phyloP scores from a whole-genome alignment of 2,113 vertebrate species.

The Serilophus lunatus region DNA sequence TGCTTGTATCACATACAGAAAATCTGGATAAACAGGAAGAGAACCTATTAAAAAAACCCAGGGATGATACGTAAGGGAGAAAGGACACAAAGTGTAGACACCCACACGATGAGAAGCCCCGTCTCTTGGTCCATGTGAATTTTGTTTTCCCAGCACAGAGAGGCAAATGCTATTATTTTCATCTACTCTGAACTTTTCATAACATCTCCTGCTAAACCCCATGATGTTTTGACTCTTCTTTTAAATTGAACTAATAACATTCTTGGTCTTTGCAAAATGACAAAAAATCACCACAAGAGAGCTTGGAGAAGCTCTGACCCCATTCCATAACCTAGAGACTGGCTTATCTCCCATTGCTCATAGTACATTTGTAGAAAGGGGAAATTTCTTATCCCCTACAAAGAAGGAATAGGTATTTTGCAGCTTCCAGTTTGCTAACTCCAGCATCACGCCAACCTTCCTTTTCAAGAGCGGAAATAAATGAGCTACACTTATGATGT shows the following conservation, averaged over 20 bases:
- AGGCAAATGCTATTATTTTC: neutral
- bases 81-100: neutral
- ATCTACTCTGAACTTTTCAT: neutral
- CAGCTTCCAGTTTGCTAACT: neutral
- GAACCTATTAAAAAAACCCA: neutral
- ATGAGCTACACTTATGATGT: neutral
- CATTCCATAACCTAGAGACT: neutral
- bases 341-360: neutral
- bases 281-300: neutral
- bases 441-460: neutral
- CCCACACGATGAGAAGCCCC: neutral
- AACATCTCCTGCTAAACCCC: neutral
- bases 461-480: neutral
- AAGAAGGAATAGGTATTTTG: neutral
- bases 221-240: neutral
- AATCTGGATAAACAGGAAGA: neutral
- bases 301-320: neutral
- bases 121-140: accelerated
- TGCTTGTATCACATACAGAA: neutral
- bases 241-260: neutral
- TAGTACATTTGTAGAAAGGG: neutral
- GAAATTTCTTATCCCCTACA: neutral
- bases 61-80: neutral
- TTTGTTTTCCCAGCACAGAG: neutral
- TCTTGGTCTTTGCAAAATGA: neutral